Evolutionary conservation across 1,140 invertebrate species (phyloP), one percentile per base, ranked within the genome.

Genomic region (Papilio glaucus): DNA sequence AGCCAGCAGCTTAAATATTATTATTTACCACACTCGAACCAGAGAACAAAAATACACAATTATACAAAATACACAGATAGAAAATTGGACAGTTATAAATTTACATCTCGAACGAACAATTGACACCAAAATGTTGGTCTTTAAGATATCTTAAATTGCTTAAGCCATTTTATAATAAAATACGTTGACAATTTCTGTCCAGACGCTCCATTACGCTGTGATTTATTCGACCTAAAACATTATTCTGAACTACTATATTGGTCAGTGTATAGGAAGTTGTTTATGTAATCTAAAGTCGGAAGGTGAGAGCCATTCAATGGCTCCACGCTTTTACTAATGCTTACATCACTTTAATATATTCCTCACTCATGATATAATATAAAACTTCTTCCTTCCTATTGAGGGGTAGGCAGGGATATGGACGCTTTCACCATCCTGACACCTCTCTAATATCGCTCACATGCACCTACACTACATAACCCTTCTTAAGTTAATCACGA

Each of bases 311-410:
- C 49, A 33, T 33, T 33, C 29, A 57, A 57, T 57, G 24, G 49
- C 49, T 57, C 24, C 49, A 57, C 49, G 21, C 49, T 57, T 57
- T 57, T 57, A 57, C 21, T 24, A 57, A 57, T 57, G 24, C 49
- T 57, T 57, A 57, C 49, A 57, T 57, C 49, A 57, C 21, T 53
- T 10, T 57, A 57, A 57, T 57, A 57, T 57, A 57, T 57, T 57
- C 49, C 49, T 57, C n/a, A 9, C 49, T 57, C 21, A 57, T 57
- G 18, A 24, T 57, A 57, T 57, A 57, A 57, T 4, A 45, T 15
- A 45, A 10, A 5, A 57, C 49, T 57, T n/a, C n/a, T n/a, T 57
- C 49, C 21, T 57, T 53, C 8, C 4, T 57, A 24, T 10, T 57
- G 3, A 26, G 49, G 49, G 21, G 21, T 21, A 26, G 9, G 21